Evolutionary conservation across 2,113 vertebrate genomes (phyloP), one percentile per base, ranked within the genome.

Genomic region (Sorex araneus): DNA sequence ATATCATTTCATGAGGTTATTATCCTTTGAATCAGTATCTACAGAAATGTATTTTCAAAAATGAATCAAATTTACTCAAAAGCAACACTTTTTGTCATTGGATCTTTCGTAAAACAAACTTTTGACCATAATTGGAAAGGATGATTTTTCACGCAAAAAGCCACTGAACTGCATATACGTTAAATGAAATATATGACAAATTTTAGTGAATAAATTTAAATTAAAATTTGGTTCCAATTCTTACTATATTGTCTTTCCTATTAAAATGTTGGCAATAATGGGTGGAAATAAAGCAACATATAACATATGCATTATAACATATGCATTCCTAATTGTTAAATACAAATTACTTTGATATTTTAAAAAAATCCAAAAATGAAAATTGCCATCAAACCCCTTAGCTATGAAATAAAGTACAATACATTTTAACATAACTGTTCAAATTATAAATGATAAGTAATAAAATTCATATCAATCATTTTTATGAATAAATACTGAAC

Each of bases 11-110:
- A 32, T 54, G 32, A 77, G 3, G 3, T 8, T 23, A 8, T 90
- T 71, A 83, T 19, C n/a, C 87, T 76, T 63, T 34, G 74, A 94
- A 34, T 88, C 5, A 88, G 6, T 87, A 92, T 82, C 88, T 79
- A 75, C 43, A 76, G 8, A 92, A 92, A 91, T 67, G 13, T 90
- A 2, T 11, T 67, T 83, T 73, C 54, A 43, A 21, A n/a, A 71
- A 67, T 13, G 11, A 74, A 8, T 85, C 21, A 60, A 79, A 21
- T 76, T 64, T 74, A 84, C 11, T 8, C 36, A 90, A 25, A 40
- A 94, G 8, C 94, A 70, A 86, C 85, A 84, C 79, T 66, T 34
- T 40, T 27, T 84, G 78, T 8, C 54, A 78, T 1, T 43, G 15
- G 8, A 70, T 45, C 57, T 81, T 64, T 82, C 2, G 18, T 64